A percentile compares a stretch with the other conserved stretches of the same genome.
Conservation (phyloP, 2,113 vertebrate species). For the Crypturellus undulatus region DNA sequence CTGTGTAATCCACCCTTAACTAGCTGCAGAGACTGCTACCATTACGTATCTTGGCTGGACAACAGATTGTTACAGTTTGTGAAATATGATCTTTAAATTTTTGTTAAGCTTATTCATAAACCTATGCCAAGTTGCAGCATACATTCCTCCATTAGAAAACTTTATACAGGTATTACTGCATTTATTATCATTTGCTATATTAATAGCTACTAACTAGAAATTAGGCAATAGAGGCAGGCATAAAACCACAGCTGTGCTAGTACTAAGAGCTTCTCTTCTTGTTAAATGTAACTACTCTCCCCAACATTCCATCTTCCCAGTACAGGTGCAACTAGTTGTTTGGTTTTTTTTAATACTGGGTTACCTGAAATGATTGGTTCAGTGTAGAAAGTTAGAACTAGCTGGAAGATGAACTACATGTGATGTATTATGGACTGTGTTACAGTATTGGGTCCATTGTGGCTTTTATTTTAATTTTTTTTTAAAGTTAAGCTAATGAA, state of each 20-base stretch:
- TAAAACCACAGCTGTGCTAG: conserved; percentile 69
- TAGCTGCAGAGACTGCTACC: conserved; percentile 69
- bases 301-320: conserved; percentile 84
- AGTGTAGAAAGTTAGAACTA: background rate
- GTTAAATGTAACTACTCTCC: conserved; percentile 55
- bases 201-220: conserved; percentile 78
- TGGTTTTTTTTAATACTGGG: background rate
- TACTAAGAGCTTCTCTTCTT: conserved; percentile 70
- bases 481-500: conserved; percentile 50
- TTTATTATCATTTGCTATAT: conserved; percentile 76
- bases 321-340: conserved; percentile 41
- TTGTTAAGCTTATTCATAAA: conserved; percentile 56
- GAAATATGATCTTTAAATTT: background rate
- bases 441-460: conserved; percentile 61
- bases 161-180: conserved; percentile 78
- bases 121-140: conserved; percentile 76
- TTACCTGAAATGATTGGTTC: conserved; percentile 10
- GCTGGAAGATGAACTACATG: conserved; percentile 25
- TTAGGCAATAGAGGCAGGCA: conserved; percentile 73
- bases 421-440: conserved; percentile 59
- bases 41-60: conserved; percentile 55
- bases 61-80: conserved; percentile 76
- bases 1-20: conserved; percentile 50
- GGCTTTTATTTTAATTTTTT: conserved; percentile 48
- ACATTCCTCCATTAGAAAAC: conserved; percentile 91